Evolutionary conservation across 1,140 invertebrate species (phyloP).

Genomic region (Marisa cornuarietis): DNA sequence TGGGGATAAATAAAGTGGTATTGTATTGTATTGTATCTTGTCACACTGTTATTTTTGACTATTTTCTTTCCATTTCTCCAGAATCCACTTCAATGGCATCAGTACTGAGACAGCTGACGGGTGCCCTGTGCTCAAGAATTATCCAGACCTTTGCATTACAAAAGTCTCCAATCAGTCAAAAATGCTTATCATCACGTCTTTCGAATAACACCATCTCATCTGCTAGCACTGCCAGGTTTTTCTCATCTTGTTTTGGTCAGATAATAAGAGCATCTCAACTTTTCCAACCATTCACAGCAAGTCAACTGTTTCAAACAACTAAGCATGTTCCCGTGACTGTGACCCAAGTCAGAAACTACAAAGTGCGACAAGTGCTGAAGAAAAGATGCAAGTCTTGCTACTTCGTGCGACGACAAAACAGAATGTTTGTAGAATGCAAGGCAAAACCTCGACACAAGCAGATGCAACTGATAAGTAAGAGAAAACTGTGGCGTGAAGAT

Average conservation of each 20-base stretch:
- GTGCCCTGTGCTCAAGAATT: too few species aligned
- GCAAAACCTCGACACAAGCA: conserved; percentile 82
- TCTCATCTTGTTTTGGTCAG: not conserved
- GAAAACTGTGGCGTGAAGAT: conserved; percentile 35
- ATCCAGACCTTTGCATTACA: too few species aligned
- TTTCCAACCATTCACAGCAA: not conserved
- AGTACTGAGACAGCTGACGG: too few species aligned
- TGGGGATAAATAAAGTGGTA: too few species aligned
- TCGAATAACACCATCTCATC: not conserved
- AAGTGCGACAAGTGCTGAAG: conserved; percentile 72
- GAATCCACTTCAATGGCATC: too few species aligned
- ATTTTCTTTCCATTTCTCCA: too few species aligned
- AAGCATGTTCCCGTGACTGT: not conserved
- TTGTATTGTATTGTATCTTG: too few species aligned
- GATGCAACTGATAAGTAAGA: conserved; percentile 72
- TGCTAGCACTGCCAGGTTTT: too few species aligned
- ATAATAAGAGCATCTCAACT: not conserved
- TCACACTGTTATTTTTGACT: too few species aligned
- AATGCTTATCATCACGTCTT: too few species aligned
- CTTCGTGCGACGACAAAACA: conserved; percentile 74
- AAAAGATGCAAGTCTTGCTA: conserved; percentile 81
- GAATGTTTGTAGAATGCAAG: conserved; percentile 79
- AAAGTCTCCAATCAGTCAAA: too few species aligned
- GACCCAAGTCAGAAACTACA: conserved; percentile 53
- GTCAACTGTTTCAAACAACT: not conserved